Evolutionary conservation across 2,113 vertebrate species (phyloP), one percentile per base, ranked within the genome.

Genomic region (Colaptes auratus): DNA sequence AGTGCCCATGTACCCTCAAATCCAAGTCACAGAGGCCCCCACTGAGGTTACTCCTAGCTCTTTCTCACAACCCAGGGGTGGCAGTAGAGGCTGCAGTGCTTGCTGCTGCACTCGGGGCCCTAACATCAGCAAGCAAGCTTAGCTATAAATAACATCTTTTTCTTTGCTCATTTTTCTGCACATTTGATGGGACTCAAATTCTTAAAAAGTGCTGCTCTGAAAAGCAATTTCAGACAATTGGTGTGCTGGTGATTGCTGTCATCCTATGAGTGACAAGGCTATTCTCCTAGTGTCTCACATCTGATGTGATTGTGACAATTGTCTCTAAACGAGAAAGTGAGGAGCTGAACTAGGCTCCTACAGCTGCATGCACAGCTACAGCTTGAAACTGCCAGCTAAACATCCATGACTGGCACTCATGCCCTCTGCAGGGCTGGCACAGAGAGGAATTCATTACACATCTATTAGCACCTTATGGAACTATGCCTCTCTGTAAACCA

Each of bases 211-310:
- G 48, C 53, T 65, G 12, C 44, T 88, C 86, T 82, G 70, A 89
- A 88, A 89, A 93, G 61, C 0, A 3, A 72, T 88, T 92, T 90
- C 44, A 69, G 79, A 77, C 89, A 94, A 81, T 56, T 31, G n/a
- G 39, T 75, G 39, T 65, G 65, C 83, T 69, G 69, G 31, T 91
- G 93, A 96, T 96, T 95, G 88, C 95, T 88, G 88, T 83, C 82
- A 74, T 27, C 69, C 60, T 60, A 7, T 56, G 82, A 94, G 42
- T 88, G 92, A 92, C 8, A 27, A 66, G 58, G 30, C 48, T 84
- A 58, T 86, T 95, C 93, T 42, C n/a, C 50, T 35, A 55, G 2
- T 23, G 31, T 69, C 93, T 94, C 58, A 60, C 25, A 10, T 33
- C 52, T 86, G 61, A 88, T 33, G 70, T 72, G 74, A 90, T 69